Base-by-base conservation (phyloP, 2,888 invertebrate species). In the Hypomecis punctinalis region DNA sequence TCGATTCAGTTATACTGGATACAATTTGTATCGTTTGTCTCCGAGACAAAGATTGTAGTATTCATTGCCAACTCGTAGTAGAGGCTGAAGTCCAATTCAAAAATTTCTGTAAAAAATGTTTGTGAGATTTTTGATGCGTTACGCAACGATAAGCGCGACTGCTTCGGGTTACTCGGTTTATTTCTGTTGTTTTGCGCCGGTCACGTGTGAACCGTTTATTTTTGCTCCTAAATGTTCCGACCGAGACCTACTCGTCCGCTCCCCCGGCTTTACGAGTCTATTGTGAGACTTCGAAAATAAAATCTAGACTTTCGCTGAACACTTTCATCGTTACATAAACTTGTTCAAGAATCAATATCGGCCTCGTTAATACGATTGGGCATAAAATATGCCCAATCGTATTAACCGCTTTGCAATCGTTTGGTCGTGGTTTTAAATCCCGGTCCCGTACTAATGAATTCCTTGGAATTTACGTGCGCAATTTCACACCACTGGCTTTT, bases 151-250 rank as follows among this genome's bases (percentile, higher is more conserved):
- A 75, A 74, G 71, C 75, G 73, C 72, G 69, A 81, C 80, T 78
- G 75, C 75, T 74, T 78, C 78, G 72, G 74, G 72, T 71, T 75
- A 77, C 77, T 72, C 67, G 72, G 74, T 80, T 77, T 84, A 86
- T 86, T 86, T 85, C 76, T 74, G 83, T 79, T 77, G 75, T 79
- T 77, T 78, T 72, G 73, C 71, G 74, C 69, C 67, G 72, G 76
- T 88, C 85, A 86, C 89, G 87, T 82, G 87, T 40, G 62, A 23
- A 36, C 23, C 59, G 80, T 85, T 86, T 89, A 89, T 90, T 88
- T 90, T 84, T 73, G 82, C 75, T 74, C 70, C 74, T 65, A 67
- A 75, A 82, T 78, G 78, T 79, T 72, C 70, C 73, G 71, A 57
- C 65, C 65, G 61, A 64, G 69, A 61, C 67, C 66, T 42, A 62